Evolutionary conservation across 2,888 invertebrate genomes (phyloP).

Genomic region (Thumatha senex): DNA sequence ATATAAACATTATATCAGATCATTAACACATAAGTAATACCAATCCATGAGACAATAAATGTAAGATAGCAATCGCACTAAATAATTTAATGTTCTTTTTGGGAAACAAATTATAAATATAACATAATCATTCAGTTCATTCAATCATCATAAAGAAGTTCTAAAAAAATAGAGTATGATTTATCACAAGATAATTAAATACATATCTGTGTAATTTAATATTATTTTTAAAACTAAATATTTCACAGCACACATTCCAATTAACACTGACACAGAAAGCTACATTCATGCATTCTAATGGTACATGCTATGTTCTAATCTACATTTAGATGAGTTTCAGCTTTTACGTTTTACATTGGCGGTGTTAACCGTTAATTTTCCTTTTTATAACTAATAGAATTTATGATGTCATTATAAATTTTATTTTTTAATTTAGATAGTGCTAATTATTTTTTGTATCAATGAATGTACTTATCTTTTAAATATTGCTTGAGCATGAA

Average conservation of each 20-base stretch:
- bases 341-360: slow-evolving; percentile 28
- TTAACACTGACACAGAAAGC: slow-evolving; percentile 46
- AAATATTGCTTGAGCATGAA: slow-evolving; percentile 12
- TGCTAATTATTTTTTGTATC: slow-evolving; percentile 13
- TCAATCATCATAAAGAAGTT: background rate
- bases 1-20: slow-evolving; percentile 36
- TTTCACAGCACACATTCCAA: slow-evolving; percentile 24
- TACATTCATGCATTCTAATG: slow-evolving; percentile 50
- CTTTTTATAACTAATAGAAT: slow-evolving; percentile 19
- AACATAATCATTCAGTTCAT: background rate
- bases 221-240: slow-evolving; percentile 21
- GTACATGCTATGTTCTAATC: slow-evolving; percentile 45
- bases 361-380: slow-evolving; percentile 9
- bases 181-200: slow-evolving; percentile 55
- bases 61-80: background rate
- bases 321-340: slow-evolving; percentile 43
- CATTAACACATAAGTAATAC: background rate
- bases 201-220: slow-evolving; percentile 18
- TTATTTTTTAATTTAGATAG: slow-evolving; percentile 16
- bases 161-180: too few relatives aligned
- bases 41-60: background rate
- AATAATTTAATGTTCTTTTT: background rate
- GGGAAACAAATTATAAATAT: background rate
- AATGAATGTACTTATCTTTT: slow-evolving; percentile 23
- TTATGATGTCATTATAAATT: slow-evolving; percentile 21